Base-by-base conservation (phyloP, 2,888 invertebrate species). In the Drosophila putrida region DNA sequence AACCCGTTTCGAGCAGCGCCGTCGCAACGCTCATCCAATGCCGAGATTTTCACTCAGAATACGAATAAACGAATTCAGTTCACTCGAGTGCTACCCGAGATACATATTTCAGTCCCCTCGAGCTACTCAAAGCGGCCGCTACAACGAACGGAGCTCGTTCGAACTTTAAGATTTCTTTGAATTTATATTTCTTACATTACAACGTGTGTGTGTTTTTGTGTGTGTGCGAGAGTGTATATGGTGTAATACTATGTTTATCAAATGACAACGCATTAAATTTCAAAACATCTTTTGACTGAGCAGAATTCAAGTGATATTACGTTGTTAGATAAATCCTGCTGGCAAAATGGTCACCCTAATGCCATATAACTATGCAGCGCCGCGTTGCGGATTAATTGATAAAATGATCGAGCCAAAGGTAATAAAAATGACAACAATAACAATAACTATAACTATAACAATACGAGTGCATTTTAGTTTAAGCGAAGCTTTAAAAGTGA, bases 361-460 rank as follows among this genome's bases (percentile, higher is more conserved):
- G 92, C 93, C 92, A 72, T 92, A 91, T 76, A 92, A 91, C 88
- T 92, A 92, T 82, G 91, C 92, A 83, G 92, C 92, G 86, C 91
- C 92, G 73, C 90, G 92, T 77, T 93, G 92, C 90, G 93, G 92
- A 91, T 91, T 93, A 91, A 93, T 93, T 90, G 92, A 93, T 80
- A 92, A 92, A 90, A 93, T 93, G 92, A 92, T 93, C 81, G 92
- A 93, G 76, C 92, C 93, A 71, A 92, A 92, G 92, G 92, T 93
- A 93, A 84, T 68, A 60, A 60, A 49, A 46, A 51, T 28, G 11
- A 31, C 33, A 50, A 33, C 6, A 38, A 43, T 11, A 43, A 50
- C 20, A 46, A 28, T 20, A 59, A 50, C 28, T 8, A 31, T 31
- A 31, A 20, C 20, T 3, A 20, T 20, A 20, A 20, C 20, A 50